Evolutionary conservation across 2,113 vertebrate species (phyloP).

Genomic region (Phylloscopus trochiloides): DNA sequence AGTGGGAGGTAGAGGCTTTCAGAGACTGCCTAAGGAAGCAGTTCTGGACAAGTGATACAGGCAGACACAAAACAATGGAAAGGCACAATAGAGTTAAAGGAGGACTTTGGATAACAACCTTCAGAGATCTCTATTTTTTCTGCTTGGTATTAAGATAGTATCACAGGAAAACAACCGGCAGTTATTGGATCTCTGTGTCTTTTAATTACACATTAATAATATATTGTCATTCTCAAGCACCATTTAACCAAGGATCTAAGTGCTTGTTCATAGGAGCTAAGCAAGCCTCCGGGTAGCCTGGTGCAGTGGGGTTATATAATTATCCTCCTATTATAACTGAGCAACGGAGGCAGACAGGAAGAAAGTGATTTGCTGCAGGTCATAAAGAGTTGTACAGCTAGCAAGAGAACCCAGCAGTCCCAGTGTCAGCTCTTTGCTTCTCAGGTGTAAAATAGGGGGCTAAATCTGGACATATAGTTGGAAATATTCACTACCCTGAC

Average conservation of each 20-base stretch:
- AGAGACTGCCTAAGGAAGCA: background rate
- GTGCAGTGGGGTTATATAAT: slow-evolving; percentile 39
- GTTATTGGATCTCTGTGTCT: background rate
- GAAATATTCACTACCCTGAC: background rate
- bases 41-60: background rate
- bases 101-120: background rate
- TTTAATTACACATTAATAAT: slow-evolving; percentile 61
- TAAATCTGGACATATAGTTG: background rate
- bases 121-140: background rate
- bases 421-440: background rate
- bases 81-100: background rate
- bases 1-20: background rate
- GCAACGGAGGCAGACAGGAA: slow-evolving; percentile 12
- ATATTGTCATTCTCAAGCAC: slow-evolving; percentile 27
- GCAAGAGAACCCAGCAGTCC: background rate
- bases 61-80: background rate
- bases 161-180: slow-evolving; percentile 8
- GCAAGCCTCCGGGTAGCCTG: slow-evolving; percentile 16
- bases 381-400: background rate
- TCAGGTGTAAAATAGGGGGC: background rate
- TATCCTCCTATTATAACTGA: slow-evolving; percentile 13
- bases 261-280: background rate
- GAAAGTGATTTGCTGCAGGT: background rate
- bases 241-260: slow-evolving; percentile 31
- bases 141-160: background rate